A percentile compares a stretch with the other conserved stretches of the same genome.
Conservation (phyloP, 2,797 vertebrate species). For the Sebastes melanostomus region DNA sequence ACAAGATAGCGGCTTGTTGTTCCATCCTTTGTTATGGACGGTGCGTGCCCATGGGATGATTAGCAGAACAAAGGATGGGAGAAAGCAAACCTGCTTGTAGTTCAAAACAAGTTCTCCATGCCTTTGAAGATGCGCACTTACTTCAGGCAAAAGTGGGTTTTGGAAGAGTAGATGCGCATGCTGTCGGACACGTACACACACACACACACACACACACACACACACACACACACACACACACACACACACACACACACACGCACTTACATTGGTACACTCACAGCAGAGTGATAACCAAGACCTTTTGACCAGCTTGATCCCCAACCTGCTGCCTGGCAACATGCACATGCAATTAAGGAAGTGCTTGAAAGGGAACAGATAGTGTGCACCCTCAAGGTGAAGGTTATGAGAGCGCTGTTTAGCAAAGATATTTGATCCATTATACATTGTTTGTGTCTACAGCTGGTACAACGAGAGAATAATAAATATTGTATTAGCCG, state of each 20-base stretch:
- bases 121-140: conserved; percentile 78
- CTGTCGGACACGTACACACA: conserved; percentile 1
- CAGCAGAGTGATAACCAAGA: conserved; percentile 39
- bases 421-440: conserved; percentile 80
- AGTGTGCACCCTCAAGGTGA: conserved; percentile 56
- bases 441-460: conserved; percentile 80
- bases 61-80: conserved; percentile 81
- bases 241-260: neutral
- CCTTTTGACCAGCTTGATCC: conserved; percentile 57
- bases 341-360: conserved; percentile 51
- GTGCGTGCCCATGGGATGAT: conserved; percentile 79
- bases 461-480: conserved; percentile 66
- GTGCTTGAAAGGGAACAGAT: conserved; percentile 51
- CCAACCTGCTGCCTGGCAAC: conserved; percentile 28
- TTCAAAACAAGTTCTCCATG: conserved; percentile 80
- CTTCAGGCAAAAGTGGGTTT: conserved; percentile 69
- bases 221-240: neutral
- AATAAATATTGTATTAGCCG: conserved; percentile 81
- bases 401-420: conserved; percentile 69
- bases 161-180: conserved; percentile 44
- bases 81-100: conserved; percentile 77
- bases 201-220: neutral
- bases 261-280: neutral
- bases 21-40: conserved; percentile 80
- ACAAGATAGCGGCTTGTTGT: conserved; percentile 78